Conservation (phyloP, 2,888 invertebrate genomes). For the Ecliptopera silaceata region DNA sequence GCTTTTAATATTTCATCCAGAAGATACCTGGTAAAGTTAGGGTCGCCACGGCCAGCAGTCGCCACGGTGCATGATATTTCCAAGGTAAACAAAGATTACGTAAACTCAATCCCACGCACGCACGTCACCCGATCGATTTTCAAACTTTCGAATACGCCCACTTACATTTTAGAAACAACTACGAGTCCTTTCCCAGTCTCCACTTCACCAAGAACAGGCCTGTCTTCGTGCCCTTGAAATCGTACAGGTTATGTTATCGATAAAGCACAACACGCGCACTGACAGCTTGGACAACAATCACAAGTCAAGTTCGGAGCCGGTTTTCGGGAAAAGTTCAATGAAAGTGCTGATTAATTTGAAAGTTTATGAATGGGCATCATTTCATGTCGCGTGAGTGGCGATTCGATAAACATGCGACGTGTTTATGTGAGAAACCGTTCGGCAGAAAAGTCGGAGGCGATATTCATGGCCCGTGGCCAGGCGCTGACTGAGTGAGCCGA, state of each 20-base stretch:
- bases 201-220: conserved; percentile 57
- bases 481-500: conserved; percentile 69
- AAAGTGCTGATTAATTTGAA: conserved; percentile 43
- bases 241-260: conserved; percentile 82
- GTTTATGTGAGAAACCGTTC: conserved; percentile 59
- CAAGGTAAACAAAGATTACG: conserved; percentile 83
- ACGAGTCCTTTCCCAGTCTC: conserved; percentile 57
- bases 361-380: conserved; percentile 48
- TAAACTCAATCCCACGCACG: conserved; percentile 82
- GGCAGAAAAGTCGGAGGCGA: conserved; percentile 52
- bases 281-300: conserved; percentile 78
- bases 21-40: conserved; percentile 36
- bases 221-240: conserved; percentile 76
- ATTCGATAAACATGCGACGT: conserved; percentile 56
- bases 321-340: conserved; percentile 51
- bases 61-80: conserved; percentile 77
- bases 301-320: conserved; percentile 73
- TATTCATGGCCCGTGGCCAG: conserved; percentile 59
- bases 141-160: conserved; percentile 82
- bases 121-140: conserved; percentile 81
- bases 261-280: conserved; percentile 82
- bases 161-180: conserved; percentile 66
- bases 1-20: conserved; percentile 36
- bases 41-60: conserved; percentile 55
- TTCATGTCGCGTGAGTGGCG: conserved; percentile 43